Base-by-base conservation (phyloP, 2,113 vertebrate species). In the Aphyosemion australe region DNA sequence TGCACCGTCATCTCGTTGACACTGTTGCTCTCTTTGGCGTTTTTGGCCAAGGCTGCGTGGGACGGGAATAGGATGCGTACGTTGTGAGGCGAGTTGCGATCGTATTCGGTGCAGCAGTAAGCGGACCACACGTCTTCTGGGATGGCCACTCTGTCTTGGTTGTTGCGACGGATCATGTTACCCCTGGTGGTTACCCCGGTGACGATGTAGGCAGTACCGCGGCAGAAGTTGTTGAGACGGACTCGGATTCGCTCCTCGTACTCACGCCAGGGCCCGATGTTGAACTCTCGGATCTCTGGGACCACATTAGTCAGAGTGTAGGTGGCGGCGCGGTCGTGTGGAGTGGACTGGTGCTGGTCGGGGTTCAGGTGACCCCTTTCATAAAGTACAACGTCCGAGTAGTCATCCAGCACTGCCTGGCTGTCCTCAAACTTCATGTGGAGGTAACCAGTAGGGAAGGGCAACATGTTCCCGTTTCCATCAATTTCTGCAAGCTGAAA, bases 361-460 rank as follows among this genome's bases (percentile, higher is more conserved):
- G 90, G 90, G 72, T 89, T 92, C 65, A 92, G 72, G 57, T 91
- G 91, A 8, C 80, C 90, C 56, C 90, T 76, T 61, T 91, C 91
- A 1, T 91, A 92, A 46, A 88, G 82, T 12, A 92, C 90, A 69
- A 91, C 89, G 3, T 92, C 87, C 2, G 85, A 86, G 48, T 91
- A 91, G 76, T 92, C 90, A 19, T 92, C 85, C 43, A 91, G 82
- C 21, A 92, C 83, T 0, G 89, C 90, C 73, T 92, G 91, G 63
- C 86, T 91, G 82, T 92, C 89, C 72, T 92, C 90, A 39, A 92
- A 91, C 78, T 92, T 92, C 83, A 84, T 90, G 72, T 91, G 90
- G 68, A 92, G 86, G 72, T 89, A 90, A 32, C 84, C 83, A 2
- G 82, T 86, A n/a, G 88, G 88, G 74, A 88, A 91, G 0, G 86